Evolutionary conservation across 1,140 invertebrate genomes (phyloP), one percentile per base, ranked within the genome.

Genomic region (Hyphantria cunea): DNA sequence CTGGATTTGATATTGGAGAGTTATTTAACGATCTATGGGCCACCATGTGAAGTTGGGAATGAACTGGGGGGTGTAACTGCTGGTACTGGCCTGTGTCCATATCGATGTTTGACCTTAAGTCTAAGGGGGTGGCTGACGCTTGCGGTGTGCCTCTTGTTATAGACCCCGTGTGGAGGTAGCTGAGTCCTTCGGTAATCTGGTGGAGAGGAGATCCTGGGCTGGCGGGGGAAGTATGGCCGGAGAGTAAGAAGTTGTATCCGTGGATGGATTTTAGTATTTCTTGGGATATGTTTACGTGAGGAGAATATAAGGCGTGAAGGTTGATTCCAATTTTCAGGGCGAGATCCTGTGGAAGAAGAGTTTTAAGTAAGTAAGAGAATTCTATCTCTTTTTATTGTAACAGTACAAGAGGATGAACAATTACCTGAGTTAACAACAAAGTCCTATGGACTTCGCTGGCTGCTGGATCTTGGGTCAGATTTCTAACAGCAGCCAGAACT

Each of bases 71-170:
- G 6, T 76, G 79, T 8, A 86, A 62, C 50, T 85, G 85, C 0
- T 77, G 77, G 48, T 82, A 83, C 45, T 73, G 72, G 2, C 55
- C 72, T 0, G 86, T 85, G 14, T 90, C 87, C 82, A 87, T 84
- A 10, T 90, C 85, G 0, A 85, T 62, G 55, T 74, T 83, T 54
- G 82, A 91, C n/a, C 91, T 73, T 0, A 92, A 80, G 73, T 93
- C 92, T 33, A 93, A 62, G 6, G 92, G 92, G 2, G 92, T 79
- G 60, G 92, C 69, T 76, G 85, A 62, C 66, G 82, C 71, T 62
- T 91, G 93, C 0, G 93, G 93, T 0, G 92, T 95, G 66, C 95
- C 95, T 76, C 95, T 92, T 0, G 95, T 95, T 37, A 96, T 96
- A n/a, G 95, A 95, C 13, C 94, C 93, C 0, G 93, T 94, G 70